Base-by-base conservation (phyloP, 2,113 vertebrate species). In the Varanus komodoensis region DNA sequence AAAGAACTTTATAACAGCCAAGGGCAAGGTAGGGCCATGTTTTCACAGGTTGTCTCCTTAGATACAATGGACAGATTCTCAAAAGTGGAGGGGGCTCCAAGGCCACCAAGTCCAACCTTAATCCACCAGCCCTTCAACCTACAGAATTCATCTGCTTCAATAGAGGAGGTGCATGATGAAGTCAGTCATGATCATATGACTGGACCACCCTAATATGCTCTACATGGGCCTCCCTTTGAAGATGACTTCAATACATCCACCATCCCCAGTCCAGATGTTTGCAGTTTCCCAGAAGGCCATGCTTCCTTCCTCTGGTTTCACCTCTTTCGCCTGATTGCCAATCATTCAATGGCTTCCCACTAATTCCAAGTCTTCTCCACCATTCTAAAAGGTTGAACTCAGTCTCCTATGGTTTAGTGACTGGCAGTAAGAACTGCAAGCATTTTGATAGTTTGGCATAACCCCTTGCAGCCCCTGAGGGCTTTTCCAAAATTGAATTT, bases 1-100 rank as follows among this genome's bases (percentile, higher is more conserved):
- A 86, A 90, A 79, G 75, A 86, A 44, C n/a, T 44, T 38, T 80
- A 61, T 71, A 32, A 83, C 68, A 89, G 25, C 87, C 80, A 85
- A 86, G 52, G 27, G 61, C 32, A 8, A 57, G 67, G 27, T 29
- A 34, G 64, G 19, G 4, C 50, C 52, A 23, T 38, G 25, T 69
- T 86, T 90, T 68, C 64, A 68, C 79, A 54, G 44, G 15, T 19
- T 78, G 61, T 23, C 88, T 84, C 74, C 61, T 78, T 29, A 48
- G 79, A 48, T 75, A 87, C 78, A 81, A 81, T 81, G 67, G 32
- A 54, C 23, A 67, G 29, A 52, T 80, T 85, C n/a, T 44, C 25
- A 68, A 48, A 89, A 74, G 34, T 6, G 68, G 34, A 85, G 25
- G 25, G 4, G 17, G 27, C 48, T 69, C n/a, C 32, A 38, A 78